phyloP scores from a whole-genome alignment of 2,797 vertebrate genomes.

The Oceanodroma leucorhoa region DNA sequence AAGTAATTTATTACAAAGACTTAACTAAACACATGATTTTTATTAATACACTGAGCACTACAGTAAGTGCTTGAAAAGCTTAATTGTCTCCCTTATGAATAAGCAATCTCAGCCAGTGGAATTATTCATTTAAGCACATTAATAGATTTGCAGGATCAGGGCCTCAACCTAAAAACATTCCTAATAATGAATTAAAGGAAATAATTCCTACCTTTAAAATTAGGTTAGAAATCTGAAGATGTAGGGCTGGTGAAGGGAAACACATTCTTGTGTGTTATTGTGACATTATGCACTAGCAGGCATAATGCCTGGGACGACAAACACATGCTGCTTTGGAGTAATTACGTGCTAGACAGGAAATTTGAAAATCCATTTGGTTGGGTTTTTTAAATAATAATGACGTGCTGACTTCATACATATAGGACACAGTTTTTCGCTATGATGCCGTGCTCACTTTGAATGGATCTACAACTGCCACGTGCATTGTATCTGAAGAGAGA shows the following conservation, averaged over 20 bases:
- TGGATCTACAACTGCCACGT: neutral
- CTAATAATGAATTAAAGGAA: neutral
- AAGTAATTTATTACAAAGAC: neutral
- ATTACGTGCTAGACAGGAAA: neutral
- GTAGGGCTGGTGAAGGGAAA: neutral
- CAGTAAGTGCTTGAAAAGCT: neutral
- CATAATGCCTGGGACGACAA: neutral
- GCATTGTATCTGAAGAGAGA: neutral
- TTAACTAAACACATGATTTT: neutral
- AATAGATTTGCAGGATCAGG: neutral
- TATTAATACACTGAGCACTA: neutral
- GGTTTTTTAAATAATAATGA: neutral
- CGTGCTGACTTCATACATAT: neutral
- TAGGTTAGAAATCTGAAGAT: neutral
- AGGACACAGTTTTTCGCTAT: neutral
- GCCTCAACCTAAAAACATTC: neutral
- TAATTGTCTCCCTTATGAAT: neutral
- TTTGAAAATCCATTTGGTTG: neutral
- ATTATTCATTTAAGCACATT: neutral
- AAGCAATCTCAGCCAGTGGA: neutral
- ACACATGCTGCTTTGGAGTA: neutral
- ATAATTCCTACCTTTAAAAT: neutral
- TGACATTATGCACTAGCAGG: neutral
- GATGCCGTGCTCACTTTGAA: neutral
- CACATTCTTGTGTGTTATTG: neutral